Evolutionary conservation across 2,113 vertebrate genomes (phyloP).

Genomic region (Leucopsar rothschildi): DNA sequence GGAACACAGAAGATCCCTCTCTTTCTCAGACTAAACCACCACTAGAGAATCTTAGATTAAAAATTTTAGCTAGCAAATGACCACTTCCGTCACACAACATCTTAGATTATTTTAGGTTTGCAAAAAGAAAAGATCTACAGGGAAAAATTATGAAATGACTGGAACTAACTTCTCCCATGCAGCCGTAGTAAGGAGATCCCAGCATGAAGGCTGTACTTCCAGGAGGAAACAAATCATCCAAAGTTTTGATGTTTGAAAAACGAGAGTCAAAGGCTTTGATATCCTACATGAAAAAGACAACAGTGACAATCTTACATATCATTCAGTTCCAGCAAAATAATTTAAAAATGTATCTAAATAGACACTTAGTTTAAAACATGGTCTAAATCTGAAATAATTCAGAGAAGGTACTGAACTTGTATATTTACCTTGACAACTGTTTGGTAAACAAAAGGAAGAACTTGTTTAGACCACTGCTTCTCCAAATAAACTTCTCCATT

Average conservation of each 20-base stretch:
- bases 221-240: constrained; percentile 90
- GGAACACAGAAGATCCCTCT: not conserved
- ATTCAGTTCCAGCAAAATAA: not conserved
- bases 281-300: constrained; percentile 76
- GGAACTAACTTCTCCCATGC: constrained; percentile 89
- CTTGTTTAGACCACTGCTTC: constrained; percentile 96
- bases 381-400: not conserved
- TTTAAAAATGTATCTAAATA: not conserved
- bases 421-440: constrained; percentile 87
- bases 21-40: not conserved
- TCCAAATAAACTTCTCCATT: constrained; percentile 89
- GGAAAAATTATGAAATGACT: not conserved
- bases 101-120: not conserved
- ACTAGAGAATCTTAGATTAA: not conserved
- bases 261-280: constrained; percentile 88
- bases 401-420: not conserved
- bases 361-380: not conserved
- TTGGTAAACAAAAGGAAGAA: constrained; percentile 90
- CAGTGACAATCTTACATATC: not conserved
- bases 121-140: not conserved
- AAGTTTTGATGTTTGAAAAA: constrained; percentile 81
- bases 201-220: constrained; percentile 91
- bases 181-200: constrained; percentile 92
- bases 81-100: not conserved
- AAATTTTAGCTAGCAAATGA: not conserved